Percentiles rank a stretch among this genome's conserved stretches.
These are phyloP conservation scores for Drosophila sucinea DNA, from an alignment of 1,140 invertebrate species.

Conservation along the genomic window DNA sequence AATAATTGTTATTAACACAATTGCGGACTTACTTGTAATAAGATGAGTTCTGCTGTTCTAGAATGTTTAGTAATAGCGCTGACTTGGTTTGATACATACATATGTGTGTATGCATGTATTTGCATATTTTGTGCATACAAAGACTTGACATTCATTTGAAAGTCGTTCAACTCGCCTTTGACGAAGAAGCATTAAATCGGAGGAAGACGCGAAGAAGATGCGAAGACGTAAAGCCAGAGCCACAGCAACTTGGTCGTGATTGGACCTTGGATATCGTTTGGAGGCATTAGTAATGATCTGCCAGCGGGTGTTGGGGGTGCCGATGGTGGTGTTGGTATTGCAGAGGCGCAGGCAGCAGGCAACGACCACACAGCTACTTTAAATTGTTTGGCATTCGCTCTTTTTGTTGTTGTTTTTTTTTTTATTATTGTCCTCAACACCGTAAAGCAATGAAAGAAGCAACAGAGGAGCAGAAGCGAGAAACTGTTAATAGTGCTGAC, in stretches of 20 bases:
- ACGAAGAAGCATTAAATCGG: not conserved
- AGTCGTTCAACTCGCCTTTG: slow-evolving; percentile 10
- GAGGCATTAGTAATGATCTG: slow-evolving; percentile 55
- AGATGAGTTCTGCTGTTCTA: too few relatives aligned
- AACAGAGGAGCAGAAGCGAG: not conserved
- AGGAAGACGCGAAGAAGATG: slow-evolving; percentile 11
- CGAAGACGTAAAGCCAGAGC: slow-evolving; percentile 17
- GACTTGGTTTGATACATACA: too few relatives aligned
- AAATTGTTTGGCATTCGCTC: slow-evolving; percentile 66
- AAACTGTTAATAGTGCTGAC: not conserved
- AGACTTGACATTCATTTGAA: slow-evolving; percentile 30
- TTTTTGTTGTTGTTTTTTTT: slow-evolving; percentile 29
- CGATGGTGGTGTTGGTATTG: slow-evolving; percentile 26
- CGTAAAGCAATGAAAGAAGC: slow-evolving; percentile 6
- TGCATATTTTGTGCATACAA: slow-evolving; percentile 28
- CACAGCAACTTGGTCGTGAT: slow-evolving; percentile 50
- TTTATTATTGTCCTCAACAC: slow-evolving; percentile 42
- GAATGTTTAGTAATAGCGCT: too few relatives aligned
- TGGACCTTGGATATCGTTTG: slow-evolving; percentile 60
- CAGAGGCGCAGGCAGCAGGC: slow-evolving; percentile 32
- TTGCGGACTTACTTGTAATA: too few relatives aligned
- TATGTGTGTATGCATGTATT: not conserved
- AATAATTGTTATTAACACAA: too few relatives aligned
- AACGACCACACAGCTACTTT: slow-evolving; percentile 59
- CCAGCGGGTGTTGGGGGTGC: slow-evolving; percentile 9